A percentile compares a stretch with the other conserved stretches of the same genome.
phyloP scores from a whole-genome alignment of 2,113 vertebrate species.

The Phylloscopus whistleri region DNA sequence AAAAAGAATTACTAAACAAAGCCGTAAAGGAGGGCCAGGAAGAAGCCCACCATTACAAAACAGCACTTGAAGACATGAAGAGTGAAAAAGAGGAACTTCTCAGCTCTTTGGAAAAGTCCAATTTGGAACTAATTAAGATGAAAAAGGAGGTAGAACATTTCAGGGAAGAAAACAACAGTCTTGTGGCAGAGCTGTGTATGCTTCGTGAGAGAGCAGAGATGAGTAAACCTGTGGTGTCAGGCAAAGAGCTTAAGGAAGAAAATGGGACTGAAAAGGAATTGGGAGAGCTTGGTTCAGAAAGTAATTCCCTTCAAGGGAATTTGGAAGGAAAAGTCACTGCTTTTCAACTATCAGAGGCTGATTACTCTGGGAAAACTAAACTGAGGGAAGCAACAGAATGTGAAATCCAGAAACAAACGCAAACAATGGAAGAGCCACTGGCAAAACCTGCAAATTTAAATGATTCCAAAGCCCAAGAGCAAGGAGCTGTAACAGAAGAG shows the following conservation, averaged over 20 bases:
- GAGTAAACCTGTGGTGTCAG: not conserved
- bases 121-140: constrained; percentile 44
- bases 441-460: constrained; percentile 41
- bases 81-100: constrained; percentile 68
- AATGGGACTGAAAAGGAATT: not conserved
- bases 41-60: constrained; percentile 49
- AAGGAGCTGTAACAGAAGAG: constrained; percentile 37
- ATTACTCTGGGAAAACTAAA: constrained; percentile 53
- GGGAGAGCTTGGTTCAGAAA: not conserved
- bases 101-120: constrained; percentile 48
- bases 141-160: constrained; percentile 50
- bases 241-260: not conserved
- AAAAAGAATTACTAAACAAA: constrained; percentile 28
- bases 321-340: constrained; percentile 11
- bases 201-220: not conserved
- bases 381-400: constrained; percentile 57
- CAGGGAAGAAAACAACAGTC: constrained; percentile 55
- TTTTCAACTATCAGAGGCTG: not conserved
- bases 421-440: constrained; percentile 30
- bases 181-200: not conserved
- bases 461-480: constrained; percentile 60
- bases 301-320: constrained; percentile 4
- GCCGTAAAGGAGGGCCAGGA: not conserved
- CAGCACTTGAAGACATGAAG: constrained; percentile 60
- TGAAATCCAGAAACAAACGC: constrained; percentile 65